A percentile compares a stretch with the other conserved stretches of the same genome.
Conservation (phyloP, 2,888 invertebrate species). For the Gastrophysa polygoni region DNA sequence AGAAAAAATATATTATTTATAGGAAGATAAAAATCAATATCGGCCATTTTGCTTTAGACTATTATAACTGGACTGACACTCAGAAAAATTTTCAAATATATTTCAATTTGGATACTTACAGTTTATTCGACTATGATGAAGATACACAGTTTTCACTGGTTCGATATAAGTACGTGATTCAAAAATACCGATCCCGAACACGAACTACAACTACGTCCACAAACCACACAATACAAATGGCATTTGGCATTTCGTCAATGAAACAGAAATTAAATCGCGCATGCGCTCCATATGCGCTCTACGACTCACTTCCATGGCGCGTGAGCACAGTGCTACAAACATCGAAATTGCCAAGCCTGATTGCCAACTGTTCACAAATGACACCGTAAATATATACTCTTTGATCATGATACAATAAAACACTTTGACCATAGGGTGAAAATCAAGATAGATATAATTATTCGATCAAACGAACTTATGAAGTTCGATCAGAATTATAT, state of each 20-base stretch:
- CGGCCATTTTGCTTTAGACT: constrained; percentile 52
- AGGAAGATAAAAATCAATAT: constrained; percentile 51
- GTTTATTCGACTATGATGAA: not conserved
- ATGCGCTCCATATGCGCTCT: not conserved
- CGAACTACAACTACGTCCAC: not conserved
- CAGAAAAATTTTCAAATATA: not conserved
- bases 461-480: too few relatives aligned
- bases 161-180: not conserved
- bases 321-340: too few relatives aligned
- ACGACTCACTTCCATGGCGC: too few relatives aligned
- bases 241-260: not conserved
- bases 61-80: not conserved
- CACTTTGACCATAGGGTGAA: too few relatives aligned
- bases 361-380: too few relatives aligned
- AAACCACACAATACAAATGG: not conserved
- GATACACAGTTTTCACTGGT: not conserved
- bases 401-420: too few relatives aligned
- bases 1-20: not conserved
- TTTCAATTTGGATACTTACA: not conserved
- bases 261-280: not conserved
- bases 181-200: not conserved
- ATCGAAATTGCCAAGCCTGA: too few relatives aligned
- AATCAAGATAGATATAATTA: too few relatives aligned
- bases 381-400: too few relatives aligned
- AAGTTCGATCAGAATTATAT: too few relatives aligned